A percentile compares a stretch with the other conserved stretches of the same genome.
phyloP scores from a whole-genome alignment of 2,888 invertebrate genomes.

The Listrodromus nycthemerus region DNA sequence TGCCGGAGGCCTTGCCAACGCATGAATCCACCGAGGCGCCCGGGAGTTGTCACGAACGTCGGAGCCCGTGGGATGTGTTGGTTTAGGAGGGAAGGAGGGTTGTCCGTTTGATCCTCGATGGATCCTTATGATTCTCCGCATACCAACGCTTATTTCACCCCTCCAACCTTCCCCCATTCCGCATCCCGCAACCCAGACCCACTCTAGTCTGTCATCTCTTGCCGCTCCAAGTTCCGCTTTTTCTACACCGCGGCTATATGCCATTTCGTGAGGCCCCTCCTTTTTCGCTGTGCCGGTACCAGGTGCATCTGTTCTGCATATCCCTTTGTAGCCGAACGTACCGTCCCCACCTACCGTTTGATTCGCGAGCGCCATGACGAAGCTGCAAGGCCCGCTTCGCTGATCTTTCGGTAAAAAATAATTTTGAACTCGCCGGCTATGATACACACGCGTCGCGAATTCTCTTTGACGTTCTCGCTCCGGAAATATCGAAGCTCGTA shows the following conservation, averaged over 20 bases:
- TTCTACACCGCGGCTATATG: neutral
- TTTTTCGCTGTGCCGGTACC: slow-evolving; percentile 24
- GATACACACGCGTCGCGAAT: neutral
- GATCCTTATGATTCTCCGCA: slow-evolving; percentile 20
- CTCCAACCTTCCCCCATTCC: neutral
- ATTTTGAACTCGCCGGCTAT: slow-evolving; percentile 25
- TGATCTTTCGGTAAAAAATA: slow-evolving; percentile 23
- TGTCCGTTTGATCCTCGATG: slow-evolving; percentile 6
- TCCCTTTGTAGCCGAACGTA: slow-evolving; percentile 33
- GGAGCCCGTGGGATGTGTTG: slow-evolving; percentile 19
- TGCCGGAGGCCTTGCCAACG: neutral
- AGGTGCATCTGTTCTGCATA: slow-evolving; percentile 33
- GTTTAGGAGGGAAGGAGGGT: neutral
- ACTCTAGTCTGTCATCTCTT: neutral
- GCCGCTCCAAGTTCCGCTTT: slow-evolving; percentile 1
- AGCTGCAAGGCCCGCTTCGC: neutral
- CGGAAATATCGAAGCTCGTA: slow-evolving; percentile 1
- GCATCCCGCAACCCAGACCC: neutral
- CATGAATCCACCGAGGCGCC: neutral
- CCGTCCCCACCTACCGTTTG: slow-evolving; percentile 6
- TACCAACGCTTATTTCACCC: slow-evolving; percentile 24
- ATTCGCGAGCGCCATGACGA: neutral
- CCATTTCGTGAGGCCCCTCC: neutral
- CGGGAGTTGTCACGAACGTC: neutral
- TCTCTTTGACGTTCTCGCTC: neutral